Evolutionary conservation across 2,888 invertebrate species (phyloP), one percentile per base, ranked within the genome.

Genomic region (Diarsia dahlii): DNA sequence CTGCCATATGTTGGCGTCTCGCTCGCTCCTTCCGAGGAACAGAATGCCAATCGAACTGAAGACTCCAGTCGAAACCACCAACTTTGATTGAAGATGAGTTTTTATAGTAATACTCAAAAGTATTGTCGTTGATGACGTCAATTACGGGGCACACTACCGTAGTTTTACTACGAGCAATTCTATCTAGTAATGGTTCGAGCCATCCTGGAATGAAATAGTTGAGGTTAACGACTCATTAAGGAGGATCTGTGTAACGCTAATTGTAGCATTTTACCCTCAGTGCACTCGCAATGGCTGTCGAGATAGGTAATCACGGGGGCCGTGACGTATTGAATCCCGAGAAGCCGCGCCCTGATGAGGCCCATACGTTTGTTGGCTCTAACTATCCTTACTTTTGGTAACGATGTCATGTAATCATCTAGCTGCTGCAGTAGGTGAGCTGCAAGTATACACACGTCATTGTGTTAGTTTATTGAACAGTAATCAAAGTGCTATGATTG

Each of bases 211-310:
- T 69, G 23, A 85, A 88, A 84, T 76, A 75, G 72, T 64, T 80
- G 65, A 76, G 74, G 81, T 86, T 81, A 88, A 84, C 66, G 73
- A 81, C 74, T 76, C 73, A 60, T 87, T 82, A 84, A 63, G 34
- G 48, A 10, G 63, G 39, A 84, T 78, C 76, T 81, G 74, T 74
- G 48, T 82, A 56, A 70, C 72, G 60, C 74, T 78, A 83, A 79
- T 87, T 78, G 65, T 71, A 62, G 13, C 62, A 79, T 74, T 87
- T 92, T 92, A 98, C 98, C 99, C 93, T 98, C 98, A 52, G 99
- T 98, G 94, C 99, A 99, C 96, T 99, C 99, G 97, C 99, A 99
- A 95, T 99, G 99, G 63, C 99, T 99, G 95, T 99, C 99, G 78
- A 99, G 97, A 95, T 99, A 99, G 39, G 99, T 99, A 82, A 99